These are phyloP conservation scores for Schrankia costaestrigalis DNA, from an alignment of 2,888 invertebrate species.

Conservation along the genomic window DNA sequence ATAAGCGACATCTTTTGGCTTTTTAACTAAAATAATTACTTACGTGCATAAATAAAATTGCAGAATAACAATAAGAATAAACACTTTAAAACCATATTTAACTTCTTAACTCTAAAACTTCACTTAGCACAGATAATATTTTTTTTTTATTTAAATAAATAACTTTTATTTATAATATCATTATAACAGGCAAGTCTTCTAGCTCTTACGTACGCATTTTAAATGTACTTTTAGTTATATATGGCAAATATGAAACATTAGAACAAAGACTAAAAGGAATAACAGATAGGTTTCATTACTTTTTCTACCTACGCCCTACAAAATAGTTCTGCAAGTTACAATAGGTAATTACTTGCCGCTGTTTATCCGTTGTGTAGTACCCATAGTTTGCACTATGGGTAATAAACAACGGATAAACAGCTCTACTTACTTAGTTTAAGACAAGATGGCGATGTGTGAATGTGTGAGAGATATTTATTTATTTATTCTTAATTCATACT, in stretches of 20 bases:
- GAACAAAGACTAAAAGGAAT: constrained; percentile 22
- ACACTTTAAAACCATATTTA: constrained; percentile 54
- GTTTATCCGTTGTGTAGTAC: no score
- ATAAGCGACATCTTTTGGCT: no score
- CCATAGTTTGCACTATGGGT: no score
- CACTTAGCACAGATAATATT: constrained; percentile 12
- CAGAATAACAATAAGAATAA: constrained; percentile 46
- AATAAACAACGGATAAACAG: no score
- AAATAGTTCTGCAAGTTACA: no score
- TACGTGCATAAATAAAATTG: constrained; percentile 47
- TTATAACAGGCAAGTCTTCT: constrained; percentile 38
- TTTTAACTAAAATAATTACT: constrained; percentile 23
- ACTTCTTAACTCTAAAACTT: constrained; percentile 15
- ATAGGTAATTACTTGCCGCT: no score
- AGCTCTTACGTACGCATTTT: constrained; percentile 32
- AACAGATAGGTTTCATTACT: constrained; percentile 18
- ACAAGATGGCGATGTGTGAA: no score
- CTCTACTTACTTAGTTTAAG: no score
- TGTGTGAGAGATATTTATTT: no score
- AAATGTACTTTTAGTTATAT: constrained; percentile 27
- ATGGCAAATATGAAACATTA: constrained; percentile 8
- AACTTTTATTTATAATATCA: constrained; percentile 27
- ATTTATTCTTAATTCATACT: no score
- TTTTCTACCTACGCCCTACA: constrained; percentile 3
- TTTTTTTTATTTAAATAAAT: constrained; percentile 25